These are phyloP conservation scores for Synodontis membranacea DNA, from an alignment of 2,113 vertebrate species.

Conservation along the genomic window DNA sequence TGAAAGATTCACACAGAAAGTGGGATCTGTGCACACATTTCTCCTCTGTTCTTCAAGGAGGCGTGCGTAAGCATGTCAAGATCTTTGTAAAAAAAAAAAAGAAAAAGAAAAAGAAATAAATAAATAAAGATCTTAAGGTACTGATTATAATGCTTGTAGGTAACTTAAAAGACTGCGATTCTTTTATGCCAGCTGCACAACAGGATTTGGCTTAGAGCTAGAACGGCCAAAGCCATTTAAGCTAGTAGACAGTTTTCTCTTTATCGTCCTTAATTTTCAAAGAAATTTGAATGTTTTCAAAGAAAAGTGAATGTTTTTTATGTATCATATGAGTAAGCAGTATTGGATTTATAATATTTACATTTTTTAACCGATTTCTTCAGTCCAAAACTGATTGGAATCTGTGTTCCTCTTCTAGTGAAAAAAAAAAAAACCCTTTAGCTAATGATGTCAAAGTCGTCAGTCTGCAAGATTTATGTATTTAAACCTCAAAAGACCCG, in stretches of 20 bases:
- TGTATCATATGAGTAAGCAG: neutral
- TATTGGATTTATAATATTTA: neutral
- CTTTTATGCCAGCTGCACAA: neutral
- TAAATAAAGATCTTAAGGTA: neutral
- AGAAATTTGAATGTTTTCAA: neutral
- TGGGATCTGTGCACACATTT: constrained; percentile 27
- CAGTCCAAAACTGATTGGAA: constrained; percentile 1
- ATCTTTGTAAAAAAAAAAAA: neutral
- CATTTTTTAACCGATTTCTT: neutral
- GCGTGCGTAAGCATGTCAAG: constrained; percentile 19
- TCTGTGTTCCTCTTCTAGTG: neutral
- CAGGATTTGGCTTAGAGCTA: neutral
- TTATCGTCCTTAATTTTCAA: neutral
- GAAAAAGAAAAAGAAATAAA: no score
- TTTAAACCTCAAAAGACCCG: constrained; percentile 20
- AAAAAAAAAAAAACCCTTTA: constrained; percentile 4
- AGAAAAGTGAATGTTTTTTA: neutral
- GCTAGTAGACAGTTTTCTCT: neutral
- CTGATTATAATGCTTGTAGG: constrained; percentile 18
- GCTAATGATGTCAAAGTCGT: constrained; percentile 37
- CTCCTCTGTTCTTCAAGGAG: constrained; percentile 30
- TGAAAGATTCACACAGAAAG: constrained; percentile 43
- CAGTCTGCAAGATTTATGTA: constrained; percentile 9
- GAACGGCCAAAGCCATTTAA: neutral
- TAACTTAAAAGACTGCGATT: constrained; percentile 10